phyloP scores from a whole-genome alignment of 1,140 invertebrate genomes.

The Planococcus citri region DNA sequence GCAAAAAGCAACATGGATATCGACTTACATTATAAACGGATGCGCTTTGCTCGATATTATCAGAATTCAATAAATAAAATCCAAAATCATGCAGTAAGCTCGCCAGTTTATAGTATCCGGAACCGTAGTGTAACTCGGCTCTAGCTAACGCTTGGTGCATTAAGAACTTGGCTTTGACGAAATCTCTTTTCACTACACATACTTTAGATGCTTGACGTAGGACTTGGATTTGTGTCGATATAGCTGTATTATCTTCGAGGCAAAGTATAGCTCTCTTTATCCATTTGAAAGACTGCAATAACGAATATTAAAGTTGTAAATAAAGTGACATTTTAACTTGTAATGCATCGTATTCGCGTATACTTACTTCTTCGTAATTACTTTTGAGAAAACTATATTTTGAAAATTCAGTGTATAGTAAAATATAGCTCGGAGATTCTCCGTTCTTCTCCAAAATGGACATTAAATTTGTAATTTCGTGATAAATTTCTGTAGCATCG shows the following conservation, averaged over 20 bases:
- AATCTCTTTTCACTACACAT: slow-evolving; percentile 74
- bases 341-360: slow-evolving; percentile 19
- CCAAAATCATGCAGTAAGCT: background rate
- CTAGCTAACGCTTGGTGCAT: slow-evolving; percentile 59
- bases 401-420: slow-evolving; percentile 65
- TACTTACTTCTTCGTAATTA: slow-evolving; percentile 58
- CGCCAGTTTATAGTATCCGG: background rate
- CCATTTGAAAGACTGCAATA: slow-evolving; percentile 47
- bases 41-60: slow-evolving; percentile 17
- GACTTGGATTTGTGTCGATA: slow-evolving; percentile 45
- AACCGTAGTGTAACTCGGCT: background rate
- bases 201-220: slow-evolving; percentile 69
- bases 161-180: slow-evolving; percentile 60
- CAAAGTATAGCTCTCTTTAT: slow-evolving; percentile 54
- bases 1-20: background rate
- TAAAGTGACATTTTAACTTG: too few relatives aligned
- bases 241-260: slow-evolving; percentile 43
- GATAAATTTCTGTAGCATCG: slow-evolving; percentile 50
- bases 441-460: slow-evolving; percentile 37
- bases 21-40: background rate
- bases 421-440: slow-evolving; percentile 46
- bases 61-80: slow-evolving; percentile 21
- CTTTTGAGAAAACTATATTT: slow-evolving; percentile 63
- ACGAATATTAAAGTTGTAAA: too few relatives aligned
- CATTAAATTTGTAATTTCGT: slow-evolving; percentile 43